phyloP scores from a whole-genome alignment of 2,888 invertebrate genomes.

The Byasa hedistus region DNA sequence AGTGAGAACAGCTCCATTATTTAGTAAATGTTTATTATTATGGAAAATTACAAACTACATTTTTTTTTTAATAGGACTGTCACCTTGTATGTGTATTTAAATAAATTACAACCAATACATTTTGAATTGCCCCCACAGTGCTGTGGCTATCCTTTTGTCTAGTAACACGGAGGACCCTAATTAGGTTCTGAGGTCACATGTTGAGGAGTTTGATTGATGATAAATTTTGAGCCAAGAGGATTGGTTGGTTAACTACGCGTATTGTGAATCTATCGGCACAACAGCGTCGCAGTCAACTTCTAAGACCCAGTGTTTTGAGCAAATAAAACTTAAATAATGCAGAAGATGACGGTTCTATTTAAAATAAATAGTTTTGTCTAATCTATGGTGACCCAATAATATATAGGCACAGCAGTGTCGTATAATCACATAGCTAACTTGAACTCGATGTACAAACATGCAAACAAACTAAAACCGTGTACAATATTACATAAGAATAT shows the following conservation, averaged over 20 bases:
- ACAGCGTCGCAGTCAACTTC: no score
- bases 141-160: no score
- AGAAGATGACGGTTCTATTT: conserved; percentile 11
- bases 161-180: no score
- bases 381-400: not conserved
- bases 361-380: not conserved
- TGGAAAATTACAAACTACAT: not conserved
- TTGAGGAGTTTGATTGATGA: no score
- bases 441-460: conserved; percentile 13
- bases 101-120: not conserved
- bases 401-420: conserved; percentile 7
- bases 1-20: not conserved
- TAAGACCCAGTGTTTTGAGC: no score
- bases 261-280: no score
- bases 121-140: no score
- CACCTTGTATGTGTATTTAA: not conserved
- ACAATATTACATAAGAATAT: conserved; percentile 6
- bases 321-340: no score
- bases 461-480: conserved; percentile 12
- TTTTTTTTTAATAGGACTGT: not conserved
- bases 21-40: not conserved
- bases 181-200: no score
- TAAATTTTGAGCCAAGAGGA: no score
- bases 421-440: conserved; percentile 1
- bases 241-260: no score